Base-by-base conservation (phyloP, 1,140 invertebrate species). In the Spodoptera litura region DNA sequence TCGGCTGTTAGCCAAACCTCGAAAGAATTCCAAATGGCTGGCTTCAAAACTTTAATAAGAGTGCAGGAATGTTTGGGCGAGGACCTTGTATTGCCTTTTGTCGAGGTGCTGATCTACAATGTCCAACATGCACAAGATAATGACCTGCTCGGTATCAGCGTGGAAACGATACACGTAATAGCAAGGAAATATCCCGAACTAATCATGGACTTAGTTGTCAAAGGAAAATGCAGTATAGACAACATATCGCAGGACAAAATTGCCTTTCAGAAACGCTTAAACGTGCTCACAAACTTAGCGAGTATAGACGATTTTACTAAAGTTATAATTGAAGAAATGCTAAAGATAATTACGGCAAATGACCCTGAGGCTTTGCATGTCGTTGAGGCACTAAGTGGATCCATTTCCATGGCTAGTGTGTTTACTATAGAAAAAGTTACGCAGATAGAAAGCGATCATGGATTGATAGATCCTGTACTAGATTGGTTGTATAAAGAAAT, bases 251-350 rank as follows among this genome's bases (percentile, higher is more conserved):
- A 87, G 79, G 88, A 93, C 52, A 91, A 92, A 87, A 73, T 78
- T 2, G 85, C 72, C 35, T 83, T 93, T 64, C 81, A 91, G 15
- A 93, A 92, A 78, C 82, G 91, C 10, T 71, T 93, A 56, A 88
- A 86, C 81, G 77, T 94, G 52, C 85, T 94, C 2, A 88, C 88
- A 0, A 92, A 87, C 80, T 84, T 94, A 35, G 91, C 91, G 0
- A 94, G 93, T 78, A 91, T 94, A 68, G 90, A 94, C 76, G 90
- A 93, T 38, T 94, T 94, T 68, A 93, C 93, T 4, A 90, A 89
- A 88, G 78, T 92, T 20, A 93, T 94, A 15, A 87, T 94, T 44
- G 87, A 89, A 71, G 88, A 93, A 81, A 93, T 94, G 87, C 74
- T 94, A 11, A 92, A 91, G 78, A 74, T 92, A 25, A 88, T 94